Evolutionary conservation across 2,113 vertebrate species (phyloP).

Genomic region (Grammomys dolichurus): DNA sequence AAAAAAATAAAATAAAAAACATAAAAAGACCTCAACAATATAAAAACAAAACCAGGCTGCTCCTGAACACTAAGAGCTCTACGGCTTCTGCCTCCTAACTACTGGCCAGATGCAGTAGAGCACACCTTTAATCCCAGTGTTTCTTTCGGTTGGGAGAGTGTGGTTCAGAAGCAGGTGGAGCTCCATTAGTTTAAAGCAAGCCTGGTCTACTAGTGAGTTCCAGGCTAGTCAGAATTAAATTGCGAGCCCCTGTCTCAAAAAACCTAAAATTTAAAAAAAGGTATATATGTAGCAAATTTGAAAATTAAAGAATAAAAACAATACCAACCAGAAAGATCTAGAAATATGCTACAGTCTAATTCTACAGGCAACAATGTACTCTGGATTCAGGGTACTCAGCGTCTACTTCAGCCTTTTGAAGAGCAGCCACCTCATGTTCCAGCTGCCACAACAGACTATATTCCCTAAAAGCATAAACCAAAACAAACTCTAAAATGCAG

Average conservation of each 20-base stretch:
- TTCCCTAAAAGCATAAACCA: neutral
- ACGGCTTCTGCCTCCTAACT: neutral
- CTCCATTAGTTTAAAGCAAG: neutral
- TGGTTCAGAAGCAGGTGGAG: neutral
- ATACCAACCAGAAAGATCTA: neutral
- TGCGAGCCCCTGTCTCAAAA: neutral
- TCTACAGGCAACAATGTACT: neutral
- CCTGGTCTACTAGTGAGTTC: neutral
- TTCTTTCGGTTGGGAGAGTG: neutral
- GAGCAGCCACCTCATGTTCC: neutral
- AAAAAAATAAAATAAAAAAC: no score
- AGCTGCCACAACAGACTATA: neutral
- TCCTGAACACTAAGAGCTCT: neutral
- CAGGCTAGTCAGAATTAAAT: neutral
- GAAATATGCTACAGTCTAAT: neutral
- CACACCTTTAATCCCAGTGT: neutral
- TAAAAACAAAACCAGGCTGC: neutral
- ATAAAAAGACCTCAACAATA: neutral
- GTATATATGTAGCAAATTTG: neutral
- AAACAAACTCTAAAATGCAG: neutral
- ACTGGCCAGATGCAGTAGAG: neutral
- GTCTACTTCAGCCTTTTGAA: neutral
- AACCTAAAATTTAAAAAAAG: neutral
- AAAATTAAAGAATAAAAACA: neutral
- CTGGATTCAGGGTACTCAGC: neutral